phyloP scores from a whole-genome alignment of 2,888 invertebrate genomes.

The Papilio demoleus region DNA sequence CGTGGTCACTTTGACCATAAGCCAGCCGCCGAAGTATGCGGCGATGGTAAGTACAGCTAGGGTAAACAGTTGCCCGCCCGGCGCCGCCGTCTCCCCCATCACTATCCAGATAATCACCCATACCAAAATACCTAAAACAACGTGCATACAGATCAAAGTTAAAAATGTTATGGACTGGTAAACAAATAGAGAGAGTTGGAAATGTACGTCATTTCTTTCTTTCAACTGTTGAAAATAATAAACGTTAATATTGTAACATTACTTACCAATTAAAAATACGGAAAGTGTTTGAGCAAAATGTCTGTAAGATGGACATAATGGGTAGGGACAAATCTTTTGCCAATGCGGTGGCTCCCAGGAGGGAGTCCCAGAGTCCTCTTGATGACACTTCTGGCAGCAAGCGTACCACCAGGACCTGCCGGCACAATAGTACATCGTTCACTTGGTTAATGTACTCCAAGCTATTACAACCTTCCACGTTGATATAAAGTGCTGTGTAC shows the following conservation, averaged over 20 bases:
- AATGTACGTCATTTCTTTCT: neutral
- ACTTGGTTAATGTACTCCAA: conserved; percentile 26
- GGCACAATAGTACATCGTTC: conserved; percentile 34
- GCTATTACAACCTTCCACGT: neutral
- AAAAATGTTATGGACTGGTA: neutral
- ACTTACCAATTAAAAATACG: conserved; percentile 87
- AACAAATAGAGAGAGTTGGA: neutral
- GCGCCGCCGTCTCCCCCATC: conserved; percentile 90
- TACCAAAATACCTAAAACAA: conserved; percentile 83
- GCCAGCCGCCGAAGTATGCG: conserved; percentile 92
- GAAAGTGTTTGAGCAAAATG: conserved; percentile 91
- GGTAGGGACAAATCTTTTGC: conserved; percentile 92
- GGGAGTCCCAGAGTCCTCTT: conserved; percentile 87
- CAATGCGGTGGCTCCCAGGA: conserved; percentile 93
- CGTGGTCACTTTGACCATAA: conserved; percentile 89
- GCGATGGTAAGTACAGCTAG: conserved; percentile 89
- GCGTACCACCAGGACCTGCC: conserved; percentile 92
- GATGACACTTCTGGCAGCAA: conserved; percentile 91
- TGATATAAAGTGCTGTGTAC: conserved; percentile 4
- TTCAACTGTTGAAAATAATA: neutral
- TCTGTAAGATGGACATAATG: conserved; percentile 92
- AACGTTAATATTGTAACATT: too few species aligned
- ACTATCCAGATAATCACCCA: conserved; percentile 92
- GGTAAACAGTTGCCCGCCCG: conserved; percentile 92
- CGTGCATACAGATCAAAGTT: too few species aligned